These are phyloP conservation scores for Macrotis lagotis DNA, from an alignment of 2,113 vertebrate species.

Conservation along the genomic window DNA sequence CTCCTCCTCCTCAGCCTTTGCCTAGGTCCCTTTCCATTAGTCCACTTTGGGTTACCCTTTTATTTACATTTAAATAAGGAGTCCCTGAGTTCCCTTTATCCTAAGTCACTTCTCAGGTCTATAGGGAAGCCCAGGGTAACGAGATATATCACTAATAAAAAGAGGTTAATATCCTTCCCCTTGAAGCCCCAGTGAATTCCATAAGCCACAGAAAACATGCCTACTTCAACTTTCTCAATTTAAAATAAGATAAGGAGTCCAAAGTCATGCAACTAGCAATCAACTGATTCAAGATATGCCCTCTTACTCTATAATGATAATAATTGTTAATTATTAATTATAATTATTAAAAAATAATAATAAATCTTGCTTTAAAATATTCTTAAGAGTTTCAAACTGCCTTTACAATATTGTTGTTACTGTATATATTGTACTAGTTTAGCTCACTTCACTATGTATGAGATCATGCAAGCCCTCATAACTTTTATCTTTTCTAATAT, in stretches of 20 bases:
- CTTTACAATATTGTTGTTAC: neutral
- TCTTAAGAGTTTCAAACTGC: neutral
- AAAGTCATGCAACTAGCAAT: neutral
- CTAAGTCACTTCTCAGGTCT: neutral
- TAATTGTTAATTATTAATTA: neutral
- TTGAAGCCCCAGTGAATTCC: neutral
- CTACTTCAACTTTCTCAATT: neutral
- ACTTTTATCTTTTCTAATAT: neutral
- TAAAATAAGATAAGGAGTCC: neutral
- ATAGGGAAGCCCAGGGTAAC: neutral
- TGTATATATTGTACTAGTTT: neutral
- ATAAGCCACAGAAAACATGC: neutral
- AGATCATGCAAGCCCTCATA: neutral
- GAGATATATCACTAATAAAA: neutral
- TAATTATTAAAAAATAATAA: too few species aligned
- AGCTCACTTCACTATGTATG: neutral
- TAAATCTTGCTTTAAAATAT: neutral
- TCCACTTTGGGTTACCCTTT: neutral
- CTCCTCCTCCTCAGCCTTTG: conserved; percentile 8
- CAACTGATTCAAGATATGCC: neutral
- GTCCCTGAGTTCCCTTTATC: neutral
- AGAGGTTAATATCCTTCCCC: neutral
- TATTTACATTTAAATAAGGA: neutral
- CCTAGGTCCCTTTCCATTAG: neutral
- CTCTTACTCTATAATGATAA: neutral